Base-by-base conservation (phyloP, 2,113 vertebrate genomes). In the Rhea pennata region DNA sequence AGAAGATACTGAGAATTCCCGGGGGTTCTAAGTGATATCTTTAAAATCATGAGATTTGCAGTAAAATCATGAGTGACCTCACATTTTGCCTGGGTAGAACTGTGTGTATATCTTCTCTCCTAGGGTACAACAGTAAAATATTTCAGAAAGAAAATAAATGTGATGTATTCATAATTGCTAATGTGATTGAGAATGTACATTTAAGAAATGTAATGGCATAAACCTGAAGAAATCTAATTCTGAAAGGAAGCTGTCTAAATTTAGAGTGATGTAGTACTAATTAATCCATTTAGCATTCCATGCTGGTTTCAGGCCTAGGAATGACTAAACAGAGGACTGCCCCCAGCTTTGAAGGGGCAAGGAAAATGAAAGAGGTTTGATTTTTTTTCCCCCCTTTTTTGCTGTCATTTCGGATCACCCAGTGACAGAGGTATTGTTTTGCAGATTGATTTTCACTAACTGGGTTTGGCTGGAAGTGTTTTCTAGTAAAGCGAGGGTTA, bases 181-280 rank as follows among this genome's bases (percentile, higher is more conserved):
- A 97, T 95, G 88, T 97, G 95, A 97, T 95, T 96, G 95, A 95
- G 90, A 96, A 97, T 83, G 69, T 95, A 95, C 92, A 96, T 96
- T 96, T 95, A 95, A 96, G 94, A 96, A 97, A 92, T 93, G 64
- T 95, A 96, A 97, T 97, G 95, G 92, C 95, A 96, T 96, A 97
- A 93, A 95, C 88, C 96, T 97, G 94, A 86, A 95, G 84, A 94
- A 96, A 96, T 96, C 95, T 96, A 97, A 97, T 97, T 96, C 90
- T 93, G 93, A 97, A 96, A 95, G 96, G 95, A 97, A 97, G 94
- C 93, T 97, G 95, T 97, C 97, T 96, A 96, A 96, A 94, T 96
- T 95, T 97, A 96, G 94, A 95, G 93, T 96, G 94, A 97, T 97
- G 80, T 96, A 97, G 92, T 95, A 95, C 90, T 97, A 96, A 97